Base-by-base conservation (phyloP, 2,797 vertebrate genomes). In the Rhyacichthys aspro region DNA sequence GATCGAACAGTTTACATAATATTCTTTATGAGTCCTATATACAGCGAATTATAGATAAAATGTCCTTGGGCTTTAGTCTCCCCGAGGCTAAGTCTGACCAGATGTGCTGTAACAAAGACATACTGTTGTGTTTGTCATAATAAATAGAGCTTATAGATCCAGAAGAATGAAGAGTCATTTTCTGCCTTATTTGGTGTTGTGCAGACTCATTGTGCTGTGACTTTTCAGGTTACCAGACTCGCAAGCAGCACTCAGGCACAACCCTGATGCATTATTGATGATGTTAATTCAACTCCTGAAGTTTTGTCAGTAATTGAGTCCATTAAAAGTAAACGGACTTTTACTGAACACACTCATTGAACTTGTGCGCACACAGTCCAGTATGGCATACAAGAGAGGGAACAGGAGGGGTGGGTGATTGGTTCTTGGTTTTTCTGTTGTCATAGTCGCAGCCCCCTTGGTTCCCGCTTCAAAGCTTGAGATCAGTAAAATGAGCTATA, bases 381-480 rank as follows among this genome's bases (percentile, higher is more conserved):
- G 8, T 18, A 15, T 49, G 44, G 42, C 34, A 57, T 47, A 47
- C 8, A 12, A 8, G 33, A 43, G 16, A 50, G 0, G 5, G 19
- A 45, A 60, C 55, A 43, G 43, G 5, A 33, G 58, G 52, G 54
- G 38, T 15, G 11, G 42, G 33, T 7, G 48, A 50, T 18, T 53
- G 53, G 53, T 23, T 63, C 52, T 70, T 1, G 2, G 19, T 44
- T 47, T 1, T 8, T 61, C 43, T 45, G 55, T 44, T 61, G 58
- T 64, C 48, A 12, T 54, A 61, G 38, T 19, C 2, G 9, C 14
- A 37, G 14, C 16, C 37, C 37, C 39, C 41, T 58, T 39, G 57
- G 50, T 19, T 74, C 53, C 48, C 0, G n/a, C 67, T 57, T 71
- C 59, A 70, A 65, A 56, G 63, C 48, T 36, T 8, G 32, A 59